A percentile compares a stretch with the other conserved stretches of the same genome.
These are phyloP conservation scores for Monoplex corrugatus DNA, from an alignment of 2,888 invertebrate genomes.

Conservation along the genomic window DNA sequence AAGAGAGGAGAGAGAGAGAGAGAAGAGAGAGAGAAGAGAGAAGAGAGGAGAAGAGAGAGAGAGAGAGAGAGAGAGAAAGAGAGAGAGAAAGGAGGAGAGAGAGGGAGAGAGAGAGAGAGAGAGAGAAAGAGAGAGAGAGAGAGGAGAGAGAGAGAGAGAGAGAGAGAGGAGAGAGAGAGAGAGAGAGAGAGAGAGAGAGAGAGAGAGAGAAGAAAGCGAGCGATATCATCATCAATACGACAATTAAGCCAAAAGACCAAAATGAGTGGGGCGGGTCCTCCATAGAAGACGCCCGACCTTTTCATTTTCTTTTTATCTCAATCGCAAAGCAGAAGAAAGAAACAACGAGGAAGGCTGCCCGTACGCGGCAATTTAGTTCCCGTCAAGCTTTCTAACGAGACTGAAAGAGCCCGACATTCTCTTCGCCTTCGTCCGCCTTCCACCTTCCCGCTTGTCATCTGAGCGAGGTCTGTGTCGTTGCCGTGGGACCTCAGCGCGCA, in stretches of 20 bases:
- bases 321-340: neutral
- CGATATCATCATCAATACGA: neutral
- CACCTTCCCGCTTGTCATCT: neutral
- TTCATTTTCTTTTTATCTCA: neutral
- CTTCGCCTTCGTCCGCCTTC: neutral
- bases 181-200: neutral
- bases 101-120: neutral
- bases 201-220: neutral
- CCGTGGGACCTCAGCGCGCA: constrained; percentile 39
- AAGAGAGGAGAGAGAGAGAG: neutral
- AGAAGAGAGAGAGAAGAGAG: neutral
- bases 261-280: neutral
- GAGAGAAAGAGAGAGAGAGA: neutral
- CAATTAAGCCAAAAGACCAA: neutral
- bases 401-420: neutral
- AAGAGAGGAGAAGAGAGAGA: neutral
- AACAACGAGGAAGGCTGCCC: neutral
- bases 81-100: neutral
- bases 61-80: neutral
- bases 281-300: too few relatives aligned
- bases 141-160: neutral
- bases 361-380: neutral
- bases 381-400: neutral
- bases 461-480: neutral
- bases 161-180: neutral